phyloP scores from a whole-genome alignment of 2,888 invertebrate genomes.

The Mayetiola destructor region DNA sequence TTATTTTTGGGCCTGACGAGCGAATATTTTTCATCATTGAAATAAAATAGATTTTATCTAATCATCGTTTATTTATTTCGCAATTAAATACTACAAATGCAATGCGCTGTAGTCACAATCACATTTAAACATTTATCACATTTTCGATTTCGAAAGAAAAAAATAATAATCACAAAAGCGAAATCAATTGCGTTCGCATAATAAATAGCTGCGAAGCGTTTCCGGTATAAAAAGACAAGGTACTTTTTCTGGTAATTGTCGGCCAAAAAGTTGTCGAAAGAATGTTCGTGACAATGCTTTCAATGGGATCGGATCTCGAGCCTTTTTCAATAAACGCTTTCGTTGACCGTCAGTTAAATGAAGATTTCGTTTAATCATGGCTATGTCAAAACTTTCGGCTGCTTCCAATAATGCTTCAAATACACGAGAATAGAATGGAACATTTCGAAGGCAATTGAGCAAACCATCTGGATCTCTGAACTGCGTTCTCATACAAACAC shows the following conservation, averaged over 20 bases:
- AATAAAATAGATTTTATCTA: background rate
- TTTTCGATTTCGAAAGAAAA: background rate
- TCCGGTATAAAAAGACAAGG: constrained; percentile 19
- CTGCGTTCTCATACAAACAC: constrained; percentile 63
- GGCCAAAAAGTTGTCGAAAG: constrained; percentile 19
- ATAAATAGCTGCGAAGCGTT: constrained; percentile 19
- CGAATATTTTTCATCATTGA: no score
- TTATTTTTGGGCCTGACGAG: background rate
- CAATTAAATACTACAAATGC: no score
- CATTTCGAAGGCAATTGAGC: constrained; percentile 60
- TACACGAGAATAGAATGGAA: constrained; percentile 39
- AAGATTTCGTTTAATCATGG: constrained; percentile 62
- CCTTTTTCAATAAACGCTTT: constrained; percentile 46
- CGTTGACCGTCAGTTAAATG: constrained; percentile 51
- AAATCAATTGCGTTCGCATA: constrained; percentile 19
- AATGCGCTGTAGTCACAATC: no score
- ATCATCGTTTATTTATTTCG: no score
- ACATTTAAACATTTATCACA: constrained; percentile 6
- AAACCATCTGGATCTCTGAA: constrained; percentile 73
- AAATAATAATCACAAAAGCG: no score
- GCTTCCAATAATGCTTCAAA: constrained; percentile 56
- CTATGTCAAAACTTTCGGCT: constrained; percentile 61
- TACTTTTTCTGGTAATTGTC: constrained; percentile 19
- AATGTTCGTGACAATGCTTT: constrained; percentile 38
- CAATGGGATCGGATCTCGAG: constrained; percentile 50